Base-by-base conservation (phyloP, 2,888 invertebrate genomes). In the Oscheius sp. region DNA sequence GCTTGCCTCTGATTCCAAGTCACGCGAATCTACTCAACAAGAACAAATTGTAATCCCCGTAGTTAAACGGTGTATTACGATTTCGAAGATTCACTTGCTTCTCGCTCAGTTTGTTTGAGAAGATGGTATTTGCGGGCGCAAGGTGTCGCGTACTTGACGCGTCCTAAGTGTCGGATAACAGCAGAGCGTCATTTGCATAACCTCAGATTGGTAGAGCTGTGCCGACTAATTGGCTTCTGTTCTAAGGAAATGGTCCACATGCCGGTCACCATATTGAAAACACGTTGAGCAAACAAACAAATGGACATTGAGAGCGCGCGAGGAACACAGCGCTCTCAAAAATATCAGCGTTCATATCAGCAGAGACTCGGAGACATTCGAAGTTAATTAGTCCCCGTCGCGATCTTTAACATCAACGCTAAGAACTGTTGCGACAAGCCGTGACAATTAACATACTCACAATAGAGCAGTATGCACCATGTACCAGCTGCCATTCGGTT, bases 111-210 rank as follows among this genome's bases (percentile, higher is more conserved):
- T 69, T 69, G 69, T 69, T 69, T 69, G 69, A 55, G 69, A 56
- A 69, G 69, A 69, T 69, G 69, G 41, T 55, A 55, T 69, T 69
- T 55, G 55, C 55, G 55, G 29, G 43, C 56, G 69, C 66, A 66
- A 69, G 69, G 69, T 69, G 69, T 69, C 69, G 56, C 69, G 43
- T 69, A 69, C 69, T 69, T 69, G 69, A 69, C 69, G 69, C 69
- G 55, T 55, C 52, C 66, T 55, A 55, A 69, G 69, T 69, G 69
- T 69, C 69, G 56, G 55, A 53, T 56, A 69, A 69, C 69, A 69
- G 55, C 69, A 56, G 66, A 52, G 53, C 56, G 55, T 53, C 69
- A 69, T 69, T 69, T 55, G 69, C 69, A 69, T 69, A 69, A 69
- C 69, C 69, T 55, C 49, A 29, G 35, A 69, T 43, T 52, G 41